Base-by-base conservation (phyloP, 2,797 vertebrate species). In the Danio kyathit region DNA sequence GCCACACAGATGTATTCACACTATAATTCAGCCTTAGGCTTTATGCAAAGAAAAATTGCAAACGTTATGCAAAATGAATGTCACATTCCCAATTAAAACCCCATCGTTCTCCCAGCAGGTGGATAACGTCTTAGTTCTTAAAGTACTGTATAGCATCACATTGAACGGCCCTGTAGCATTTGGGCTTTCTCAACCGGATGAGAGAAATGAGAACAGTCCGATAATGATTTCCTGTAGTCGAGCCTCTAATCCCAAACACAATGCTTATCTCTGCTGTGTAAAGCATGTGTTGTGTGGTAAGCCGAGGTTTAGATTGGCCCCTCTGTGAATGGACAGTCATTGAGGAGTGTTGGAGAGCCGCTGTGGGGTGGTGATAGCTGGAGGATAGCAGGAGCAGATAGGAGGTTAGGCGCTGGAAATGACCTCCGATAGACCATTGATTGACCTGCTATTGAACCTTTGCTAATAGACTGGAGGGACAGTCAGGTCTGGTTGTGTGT, bases 361-460 rank as follows among this genome's bases (percentile, higher is more conserved):
- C 79, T 87, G 80, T 69, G 73, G 43, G 40, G 74, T 80, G 48
- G 78, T 82, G 89, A 92, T 90, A 85, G 86, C 56, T 69, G 17
- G 44, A 41, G 63, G 14, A 52, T 66, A 87, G 48, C 64, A 64
- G 85, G 73, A 85, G 79, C 69, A 88, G 88, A 92, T 91, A 91
- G 64, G 73, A 76, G 87, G 90, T 75, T 87, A 77, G 79, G 85
- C 85, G 86, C 40, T 87, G 84, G 65, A 86, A 86, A 67, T 90
- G 91, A 92, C 93, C 93, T 89, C 88, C 79, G 88, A 86, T 87
- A 89, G 90, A 89, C 85, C 91, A 93, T 93, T 88, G 91, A 93
- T 92, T 93, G 93, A 94, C 94, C 93, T 89, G 86, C 82, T 86
- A 86, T 81, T 93, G 92, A 95, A 92, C 94, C 89, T 87, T 9